Evolutionary conservation across 2,797 vertebrate species (phyloP), one percentile per base, ranked within the genome.

Genomic region (Vultur gryphus): DNA sequence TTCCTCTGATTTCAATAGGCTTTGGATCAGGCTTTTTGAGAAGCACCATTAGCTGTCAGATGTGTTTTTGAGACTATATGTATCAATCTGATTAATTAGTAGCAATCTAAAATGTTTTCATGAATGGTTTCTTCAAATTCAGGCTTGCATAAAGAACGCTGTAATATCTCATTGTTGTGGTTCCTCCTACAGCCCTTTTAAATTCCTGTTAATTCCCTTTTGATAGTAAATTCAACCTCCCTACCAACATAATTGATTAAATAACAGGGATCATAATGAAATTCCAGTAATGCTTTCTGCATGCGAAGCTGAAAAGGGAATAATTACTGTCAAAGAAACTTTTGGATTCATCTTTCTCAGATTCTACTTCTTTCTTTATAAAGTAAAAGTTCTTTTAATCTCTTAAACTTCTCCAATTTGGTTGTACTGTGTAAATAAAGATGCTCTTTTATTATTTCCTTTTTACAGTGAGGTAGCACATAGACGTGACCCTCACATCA

Each of bases 81-180:
- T 90, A 91, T 96, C 95, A 89, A 94, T 96, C 92, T 89, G 90
- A 90, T 95, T 93, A 95, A 96, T 97, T 97, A 92, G 75, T 24
- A 83, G 89, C 78, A 92, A 92, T 96, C 92, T 91, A 64, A 95
- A 92, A 91, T 96, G 87, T 96, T 96, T 96, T 96, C 75, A 39
- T 91, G 71, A 95, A 83, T 85, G 43, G 31, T 91, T 94, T 91
- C 78, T 96, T 96, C 94, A 91, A 96, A 96, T 89, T 91, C 87
- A 89, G 82, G 44, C 92, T 89, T 41, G 19, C 76, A 91, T 78
- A 91, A 95, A 96, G 67, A 80, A 64, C 13, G 0, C 75, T 67
- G 78, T 83, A 80, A 87, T 95, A 85, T 85, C 71, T 91, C 55
- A 70, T 94, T 94, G 78, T 91, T 91, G 78, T 87, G 59, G 71